Evolutionary conservation across 23 tunicate genomes (phyloP).

Genomic region (Styela clava): DNA sequence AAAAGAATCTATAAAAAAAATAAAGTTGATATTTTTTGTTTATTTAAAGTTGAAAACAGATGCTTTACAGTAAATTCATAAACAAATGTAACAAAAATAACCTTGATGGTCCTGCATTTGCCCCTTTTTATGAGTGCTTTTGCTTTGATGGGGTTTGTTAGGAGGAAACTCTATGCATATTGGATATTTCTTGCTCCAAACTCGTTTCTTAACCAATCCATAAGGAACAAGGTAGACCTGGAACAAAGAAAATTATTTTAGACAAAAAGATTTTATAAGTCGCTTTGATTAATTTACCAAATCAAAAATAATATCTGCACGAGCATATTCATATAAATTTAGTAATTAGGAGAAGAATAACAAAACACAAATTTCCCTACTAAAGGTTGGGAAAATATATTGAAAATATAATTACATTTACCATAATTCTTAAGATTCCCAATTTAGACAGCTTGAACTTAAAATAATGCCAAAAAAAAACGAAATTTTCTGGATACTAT

Average conservation of each 20-base stretch:
- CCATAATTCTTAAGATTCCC: too few relatives aligned
- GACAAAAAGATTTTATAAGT: too few relatives aligned
- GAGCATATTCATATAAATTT: not conserved
- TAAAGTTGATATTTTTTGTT: too few relatives aligned
- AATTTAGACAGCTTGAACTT: too few relatives aligned
- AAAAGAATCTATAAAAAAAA: not conserved
- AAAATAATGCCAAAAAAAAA: too few relatives aligned
- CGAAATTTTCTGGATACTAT: too few relatives aligned
- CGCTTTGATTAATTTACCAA: not conserved
- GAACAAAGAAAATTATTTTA: not conserved
- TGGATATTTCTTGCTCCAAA: conserved; percentile 97
- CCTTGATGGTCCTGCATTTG: not conserved
- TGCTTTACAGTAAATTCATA: too few relatives aligned
- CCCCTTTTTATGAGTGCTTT: not conserved
- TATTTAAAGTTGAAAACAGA: too few relatives aligned
- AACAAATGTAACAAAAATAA: not conserved
- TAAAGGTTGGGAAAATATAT: too few relatives aligned
- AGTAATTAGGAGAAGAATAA: too few relatives aligned
- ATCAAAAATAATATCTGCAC: not conserved
- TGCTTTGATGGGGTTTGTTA: not conserved
- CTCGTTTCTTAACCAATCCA: conserved; percentile 79
- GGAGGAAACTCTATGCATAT: conserved; percentile 57
- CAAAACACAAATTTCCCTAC: too few relatives aligned
- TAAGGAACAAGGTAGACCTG: conserved; percentile 75
- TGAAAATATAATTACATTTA: too few relatives aligned